Evolutionary conservation across 2,888 invertebrate genomes (phyloP).

Genomic region (Chromoteleia sp.): DNA sequence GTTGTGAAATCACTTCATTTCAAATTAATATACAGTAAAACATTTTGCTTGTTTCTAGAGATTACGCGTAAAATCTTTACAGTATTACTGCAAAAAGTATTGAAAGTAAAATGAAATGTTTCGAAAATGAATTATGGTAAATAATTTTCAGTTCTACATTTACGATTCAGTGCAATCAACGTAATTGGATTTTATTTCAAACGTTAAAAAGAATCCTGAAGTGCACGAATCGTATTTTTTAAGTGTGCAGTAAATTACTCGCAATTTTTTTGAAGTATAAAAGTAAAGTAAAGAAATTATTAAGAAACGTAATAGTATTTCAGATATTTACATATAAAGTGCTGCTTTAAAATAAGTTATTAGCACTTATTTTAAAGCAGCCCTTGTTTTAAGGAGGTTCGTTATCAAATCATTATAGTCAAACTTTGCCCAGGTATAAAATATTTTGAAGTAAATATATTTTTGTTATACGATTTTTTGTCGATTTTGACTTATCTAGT

Average conservation of each 20-base stretch:
- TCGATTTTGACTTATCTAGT: too few species aligned
- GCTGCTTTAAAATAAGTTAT: too few species aligned
- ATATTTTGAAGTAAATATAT: too few species aligned
- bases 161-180: constrained; percentile 13
- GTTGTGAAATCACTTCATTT: not conserved
- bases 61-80: not conserved
- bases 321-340: too few species aligned
- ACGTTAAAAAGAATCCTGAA: constrained; percentile 6
- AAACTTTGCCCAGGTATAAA: too few species aligned
- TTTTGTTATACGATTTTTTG: too few species aligned
- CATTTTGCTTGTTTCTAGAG: not conserved
- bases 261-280: not conserved
- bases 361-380: too few species aligned
- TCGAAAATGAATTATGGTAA: constrained; percentile 14
- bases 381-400: too few species aligned
- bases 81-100: not conserved
- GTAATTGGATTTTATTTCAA: constrained; percentile 18
- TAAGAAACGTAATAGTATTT: too few species aligned
- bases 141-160: constrained; percentile 15
- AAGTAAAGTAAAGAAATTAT: too few species aligned
- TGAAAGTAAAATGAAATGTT: constrained; percentile 10
- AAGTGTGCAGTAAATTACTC: constrained; percentile 15
- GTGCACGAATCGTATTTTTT: not conserved
- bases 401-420: too few species aligned
- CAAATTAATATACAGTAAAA: constrained; percentile 1